Base-by-base conservation (phyloP, 2,888 invertebrate genomes). In the Caenorhabditis angaria region DNA sequence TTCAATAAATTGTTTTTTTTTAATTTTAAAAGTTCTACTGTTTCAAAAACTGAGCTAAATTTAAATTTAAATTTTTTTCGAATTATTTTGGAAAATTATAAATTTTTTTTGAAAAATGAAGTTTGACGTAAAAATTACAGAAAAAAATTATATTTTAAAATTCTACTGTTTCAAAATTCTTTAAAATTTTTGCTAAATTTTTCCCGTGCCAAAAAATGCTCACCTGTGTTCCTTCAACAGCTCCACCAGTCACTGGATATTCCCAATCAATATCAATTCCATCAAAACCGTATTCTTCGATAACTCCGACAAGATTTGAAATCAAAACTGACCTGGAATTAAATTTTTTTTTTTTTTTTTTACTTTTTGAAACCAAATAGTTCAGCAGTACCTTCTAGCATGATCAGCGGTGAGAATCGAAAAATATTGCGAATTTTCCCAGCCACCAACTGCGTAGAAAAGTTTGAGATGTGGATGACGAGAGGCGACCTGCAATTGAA, bases 231-330 rank as follows among this genome's bases (percentile, higher is more conserved):
- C 85, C 85, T 61, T 84, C 85, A 6, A 77, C 61, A 6, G 76
- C 80, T 20, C 85, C 85, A 4, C 85, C 85, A n/a, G 84, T 85
- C 28, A 83, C 83, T 1, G 87, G 87, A 59, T 87, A 86, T 65
- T 87, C 85, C 87, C 87, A 87, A 64, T 87, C 85, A 48, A 87
- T 78, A 60, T 87, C 87, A 24, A 87, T 80, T 2, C 87, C 87
- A 58, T 87, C 85, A 59, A 87, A 81, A n/a, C 73, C 71, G 76
- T 78, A 85, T 20, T 77, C 67, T 56, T 80, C 67, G 32, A 87
- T 65, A 2, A 73, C 67, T 48, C 73, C 59, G 32, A 85, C 29
- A 0, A 86, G 67, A 47, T 77, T 80, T 1, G 65, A 63, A 53
- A 83, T 83, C 28, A 85, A 69, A 20, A 76, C 61, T 0, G 76